phyloP scores from a whole-genome alignment of 2,797 vertebrate genomes.

The Loris lydekkerianus region DNA sequence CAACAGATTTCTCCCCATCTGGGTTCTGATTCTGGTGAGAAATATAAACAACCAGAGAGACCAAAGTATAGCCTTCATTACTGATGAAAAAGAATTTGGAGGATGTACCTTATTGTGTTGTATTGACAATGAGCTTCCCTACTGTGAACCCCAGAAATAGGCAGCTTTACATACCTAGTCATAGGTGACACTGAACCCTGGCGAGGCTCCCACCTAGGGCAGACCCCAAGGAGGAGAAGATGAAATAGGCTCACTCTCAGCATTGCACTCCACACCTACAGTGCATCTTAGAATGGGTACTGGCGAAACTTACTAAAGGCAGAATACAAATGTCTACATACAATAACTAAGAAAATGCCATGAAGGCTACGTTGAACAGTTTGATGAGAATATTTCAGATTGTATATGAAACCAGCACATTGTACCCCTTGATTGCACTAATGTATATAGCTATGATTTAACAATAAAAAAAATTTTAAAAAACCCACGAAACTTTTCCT shows the following conservation, averaged over 20 bases:
- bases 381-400: no score
- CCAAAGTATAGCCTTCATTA: not conserved
- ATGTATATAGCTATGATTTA: no score
- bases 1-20: not conserved
- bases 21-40: not conserved
- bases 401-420: no score
- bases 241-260: not conserved
- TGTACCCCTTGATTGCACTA: no score
- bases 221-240: not conserved
- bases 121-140: not conserved
- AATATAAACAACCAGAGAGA: not conserved
- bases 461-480: no score
- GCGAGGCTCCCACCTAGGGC: not conserved
- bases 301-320: no score
- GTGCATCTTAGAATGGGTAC: no score
- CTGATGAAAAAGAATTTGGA: not conserved
- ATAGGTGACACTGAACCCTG: fast-evolving
- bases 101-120: not conserved
- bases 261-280: not conserved
- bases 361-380: no score
- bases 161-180: not conserved
- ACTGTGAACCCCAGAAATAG: not conserved
- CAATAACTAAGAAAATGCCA: no score
- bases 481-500: not conserved
- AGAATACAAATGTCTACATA: no score